Conservation (phyloP, 2,797 vertebrate genomes). For the Tokudaia muenninki region DNA sequence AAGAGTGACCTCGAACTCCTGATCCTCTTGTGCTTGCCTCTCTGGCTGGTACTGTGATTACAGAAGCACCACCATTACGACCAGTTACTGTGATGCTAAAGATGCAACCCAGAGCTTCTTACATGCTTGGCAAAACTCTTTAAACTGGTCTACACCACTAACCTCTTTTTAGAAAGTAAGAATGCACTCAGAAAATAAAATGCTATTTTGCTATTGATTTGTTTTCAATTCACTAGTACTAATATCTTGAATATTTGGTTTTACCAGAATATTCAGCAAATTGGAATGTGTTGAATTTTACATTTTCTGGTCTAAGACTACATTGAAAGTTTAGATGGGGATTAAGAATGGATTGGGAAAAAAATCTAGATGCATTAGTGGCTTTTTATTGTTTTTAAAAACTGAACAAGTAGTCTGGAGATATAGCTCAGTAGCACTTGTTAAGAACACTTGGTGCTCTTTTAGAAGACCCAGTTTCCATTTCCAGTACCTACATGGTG, state of each 20-base stretch:
- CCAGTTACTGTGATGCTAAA: background rate
- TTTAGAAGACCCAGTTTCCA: background rate
- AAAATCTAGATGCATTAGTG: background rate
- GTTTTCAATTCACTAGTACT: background rate
- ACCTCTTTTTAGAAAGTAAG: background rate
- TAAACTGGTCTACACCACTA: background rate
- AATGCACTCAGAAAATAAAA: slow-evolving; percentile 14
- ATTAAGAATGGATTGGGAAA: background rate
- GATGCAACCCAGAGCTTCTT: background rate
- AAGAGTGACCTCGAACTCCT: background rate
- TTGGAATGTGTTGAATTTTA: background rate
- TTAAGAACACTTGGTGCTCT: background rate
- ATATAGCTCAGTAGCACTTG: background rate
- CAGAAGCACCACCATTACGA: background rate
- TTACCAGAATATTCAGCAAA: background rate
- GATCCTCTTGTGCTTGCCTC: no score
- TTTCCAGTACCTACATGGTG: background rate
- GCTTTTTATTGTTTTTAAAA: background rate
- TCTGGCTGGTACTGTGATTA: background rate
- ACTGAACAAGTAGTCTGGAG: background rate
- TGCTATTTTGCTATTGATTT: slow-evolving; percentile 15
- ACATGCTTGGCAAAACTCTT: background rate
- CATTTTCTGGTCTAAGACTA: background rate
- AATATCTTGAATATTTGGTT: background rate
- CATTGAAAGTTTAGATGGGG: background rate